These are phyloP conservation scores for Dreissena rostriformis DNA, from an alignment of 1,140 invertebrate species.

Conservation along the genomic window DNA sequence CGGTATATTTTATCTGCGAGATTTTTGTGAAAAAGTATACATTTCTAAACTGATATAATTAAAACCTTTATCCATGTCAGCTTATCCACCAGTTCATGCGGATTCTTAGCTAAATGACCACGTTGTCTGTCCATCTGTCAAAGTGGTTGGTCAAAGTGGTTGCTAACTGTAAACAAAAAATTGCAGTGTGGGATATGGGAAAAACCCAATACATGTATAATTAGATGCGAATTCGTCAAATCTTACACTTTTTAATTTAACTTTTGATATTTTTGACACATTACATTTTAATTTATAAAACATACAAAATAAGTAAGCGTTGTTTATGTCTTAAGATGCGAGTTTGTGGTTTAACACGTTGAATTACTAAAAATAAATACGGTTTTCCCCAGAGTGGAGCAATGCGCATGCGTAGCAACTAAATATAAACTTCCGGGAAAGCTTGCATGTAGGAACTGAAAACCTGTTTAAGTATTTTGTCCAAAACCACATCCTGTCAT, in stretches of 20 bases:
- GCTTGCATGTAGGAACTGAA: conserved; percentile 2
- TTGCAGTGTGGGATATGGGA: conserved; percentile 61
- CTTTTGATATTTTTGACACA: no score
- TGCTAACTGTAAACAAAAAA: conserved; percentile 59
- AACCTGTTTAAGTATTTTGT: neutral
- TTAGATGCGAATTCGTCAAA: neutral
- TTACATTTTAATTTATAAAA: no score
- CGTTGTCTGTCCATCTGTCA: conserved; percentile 72
- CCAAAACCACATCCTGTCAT: neutral
- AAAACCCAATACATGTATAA: conserved; percentile 1
- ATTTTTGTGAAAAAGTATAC: neutral
- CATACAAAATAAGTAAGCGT: neutral
- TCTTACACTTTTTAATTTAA: no score
- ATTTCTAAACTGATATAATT: neutral
- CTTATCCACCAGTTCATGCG: conserved; percentile 68
- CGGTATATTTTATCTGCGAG: no score
- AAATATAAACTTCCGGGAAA: conserved; percentile 31
- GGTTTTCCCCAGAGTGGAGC: conserved; percentile 7
- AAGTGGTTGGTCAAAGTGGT: neutral
- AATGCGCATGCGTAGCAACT: conserved; percentile 44
- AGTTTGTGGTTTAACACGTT: conserved; percentile 36
- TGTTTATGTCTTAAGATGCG: neutral
- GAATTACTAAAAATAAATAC: conserved; percentile 39
- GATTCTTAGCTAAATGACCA: conserved; percentile 71
- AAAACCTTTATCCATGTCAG: conserved; percentile 73